Evolutionary conservation across 1,140 invertebrate genomes (phyloP), one percentile per base, ranked within the genome.

Genomic region (Danaus plexippus): DNA sequence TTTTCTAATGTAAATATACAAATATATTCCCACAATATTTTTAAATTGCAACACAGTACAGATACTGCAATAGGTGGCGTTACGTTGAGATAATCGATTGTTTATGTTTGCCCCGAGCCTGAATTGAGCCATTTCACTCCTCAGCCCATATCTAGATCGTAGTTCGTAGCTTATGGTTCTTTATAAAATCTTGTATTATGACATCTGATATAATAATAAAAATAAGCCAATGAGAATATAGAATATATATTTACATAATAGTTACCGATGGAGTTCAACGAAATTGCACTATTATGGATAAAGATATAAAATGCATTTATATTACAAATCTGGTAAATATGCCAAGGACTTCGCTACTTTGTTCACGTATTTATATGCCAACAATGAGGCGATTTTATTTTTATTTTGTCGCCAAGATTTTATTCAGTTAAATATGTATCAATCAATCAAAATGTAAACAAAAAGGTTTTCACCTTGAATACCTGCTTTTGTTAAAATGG

Each of bases 41-140:
- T 32, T 32, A 32, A 2, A 32, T 32, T 32, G 22, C 22, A 32
- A 32, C 11, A 9, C 6, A 11, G 18, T 11, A 32, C 47, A 32
- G 15, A 49, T 49, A 49, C 4, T 32, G 7, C 40, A 49, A 49
- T 32, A 32, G 15, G 18, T 49, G 40, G 40, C 42, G 41, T 43
- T 15, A 12, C 47, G 57, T 52, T 43, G 43, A 57, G 54, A 57
- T 62, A 56, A 63, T 47, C 45, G 62, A 62, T 66, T 79, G 67
- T 79, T 79, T 79, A 64, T 63, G 67, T 74, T 74, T 66, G 73
- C 80, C 78, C 46, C 54, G 49, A 78, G 80, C 72, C 51, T 12
- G 61, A 54, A 75, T 73, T 75, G 68, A 77, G 69, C 69, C 71
- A 74, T 81, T 75, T 73, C 71, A 78, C 75, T 75, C 75, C 72